Base-by-base conservation (phyloP, 2,888 invertebrate genomes). In the Drosophila parthenogenetica region DNA sequence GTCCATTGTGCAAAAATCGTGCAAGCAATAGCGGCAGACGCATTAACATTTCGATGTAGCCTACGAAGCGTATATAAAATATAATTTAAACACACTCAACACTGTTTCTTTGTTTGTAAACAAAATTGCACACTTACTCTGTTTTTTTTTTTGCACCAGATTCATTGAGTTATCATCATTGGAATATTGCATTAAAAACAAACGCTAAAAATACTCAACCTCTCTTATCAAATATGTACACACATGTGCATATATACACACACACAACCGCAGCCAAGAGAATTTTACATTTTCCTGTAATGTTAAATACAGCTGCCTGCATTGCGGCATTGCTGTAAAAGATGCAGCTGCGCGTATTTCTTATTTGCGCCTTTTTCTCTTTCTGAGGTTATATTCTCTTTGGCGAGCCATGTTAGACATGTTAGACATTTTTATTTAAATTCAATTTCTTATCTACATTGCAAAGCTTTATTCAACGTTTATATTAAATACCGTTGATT, bases 1-100 rank as follows among this genome's bases (percentile, higher is more conserved):
- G 81, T 17, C 84, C 81, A 54, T 78, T 79, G 59, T 85, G 64
- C 39, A 78, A 13, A 19, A 67, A 71, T 2, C 83, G 83, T 22
- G 68, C 59, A 19, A 71, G 3, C 49, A 72, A 11, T 25, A 81
- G 25, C 13, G 81, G 74, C 43, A 79, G 17, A 10, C 82, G 85
- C 45, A 79, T 43, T 35, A 76, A 66, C 87, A 84, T 87, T 49
- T 13, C 58, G 55, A 50, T 50, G 32, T 22, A 45, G 49, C 14
- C 49, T 60, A 7, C 39, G 40, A 2, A n/a, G 8, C 5, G 42
- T 7, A 48, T 0, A 22, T 19, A 17, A 40, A 8, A n/a, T 3
- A 1, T 5, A 7, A 29, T 8, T 29, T 8, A 29, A 29, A 29
- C 29, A 8, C 3, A n/a, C 5, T 29, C 2, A 39, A 8, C 3